phyloP scores from a whole-genome alignment of 2,888 invertebrate species.

The Auanema freiburgensis region DNA sequence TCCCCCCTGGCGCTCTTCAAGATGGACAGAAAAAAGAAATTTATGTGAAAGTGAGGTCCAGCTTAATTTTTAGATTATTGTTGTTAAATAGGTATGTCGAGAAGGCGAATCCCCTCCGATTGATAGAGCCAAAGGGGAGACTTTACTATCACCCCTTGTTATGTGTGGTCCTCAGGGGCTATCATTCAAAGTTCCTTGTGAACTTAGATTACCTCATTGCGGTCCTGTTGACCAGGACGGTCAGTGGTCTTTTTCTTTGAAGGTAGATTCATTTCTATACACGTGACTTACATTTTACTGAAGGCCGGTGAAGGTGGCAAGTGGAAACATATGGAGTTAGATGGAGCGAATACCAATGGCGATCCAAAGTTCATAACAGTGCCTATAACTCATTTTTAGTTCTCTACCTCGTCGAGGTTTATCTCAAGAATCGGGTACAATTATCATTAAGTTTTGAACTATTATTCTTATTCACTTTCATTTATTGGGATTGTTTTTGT shows the following conservation, averaged over 20 bases:
- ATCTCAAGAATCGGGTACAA: no score
- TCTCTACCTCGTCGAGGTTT: background rate
- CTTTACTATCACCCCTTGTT: conserved; percentile 87
- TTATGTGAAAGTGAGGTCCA: conserved; percentile 77
- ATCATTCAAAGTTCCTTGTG: conserved; percentile 84
- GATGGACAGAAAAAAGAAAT: conserved; percentile 83
- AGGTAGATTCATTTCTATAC: conserved; percentile 26
- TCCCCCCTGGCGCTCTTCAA: conserved; percentile 85
- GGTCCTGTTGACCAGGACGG: conserved; percentile 40
- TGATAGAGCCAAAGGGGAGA: conserved; percentile 90
- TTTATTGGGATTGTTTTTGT: no score
- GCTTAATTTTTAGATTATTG: background rate
- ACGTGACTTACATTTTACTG: background rate
- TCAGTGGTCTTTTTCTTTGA: conserved; percentile 69
- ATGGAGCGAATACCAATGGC: conserved; percentile 28
- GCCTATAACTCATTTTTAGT: conserved; percentile 46
- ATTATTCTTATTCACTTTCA: no score
- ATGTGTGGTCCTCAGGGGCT: conserved; percentile 94
- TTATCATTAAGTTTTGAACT: no score
- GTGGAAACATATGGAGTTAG: conserved; percentile 51
- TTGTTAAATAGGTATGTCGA: conserved; percentile 35
- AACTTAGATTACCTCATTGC: conserved; percentile 81
- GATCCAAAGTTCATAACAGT: conserved; percentile 41
- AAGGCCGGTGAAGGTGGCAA: conserved; percentile 56
- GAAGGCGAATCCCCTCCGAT: conserved; percentile 74